These are phyloP conservation scores for Hyppa rectilinea DNA, from an alignment of 2,888 invertebrate genomes.

Conservation along the genomic window DNA sequence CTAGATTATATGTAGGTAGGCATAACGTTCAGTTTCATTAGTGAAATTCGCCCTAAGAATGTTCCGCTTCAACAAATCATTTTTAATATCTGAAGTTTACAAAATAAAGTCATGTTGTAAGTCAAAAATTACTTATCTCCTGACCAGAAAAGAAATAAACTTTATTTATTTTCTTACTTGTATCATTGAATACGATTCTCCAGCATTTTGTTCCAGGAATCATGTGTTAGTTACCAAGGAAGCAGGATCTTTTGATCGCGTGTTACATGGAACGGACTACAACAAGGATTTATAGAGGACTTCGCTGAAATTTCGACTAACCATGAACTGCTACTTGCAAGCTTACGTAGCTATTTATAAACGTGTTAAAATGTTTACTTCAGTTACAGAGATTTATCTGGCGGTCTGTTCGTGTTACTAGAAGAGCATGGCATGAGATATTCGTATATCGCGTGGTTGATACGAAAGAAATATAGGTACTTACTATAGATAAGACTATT, in stretches of 20 bases:
- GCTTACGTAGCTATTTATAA: conserved; percentile 41
- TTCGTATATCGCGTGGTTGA: conserved; percentile 1
- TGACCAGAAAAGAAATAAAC: neutral
- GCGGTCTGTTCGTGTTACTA: neutral
- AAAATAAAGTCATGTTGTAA: neutral
- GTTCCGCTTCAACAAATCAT: neutral
- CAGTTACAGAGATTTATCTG: conserved; percentile 25
- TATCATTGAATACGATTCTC: conserved; percentile 19
- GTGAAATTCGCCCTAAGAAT: too few relatives aligned
- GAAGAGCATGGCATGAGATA: neutral
- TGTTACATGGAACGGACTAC: conserved; percentile 48
- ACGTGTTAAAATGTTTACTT: conserved; percentile 32
- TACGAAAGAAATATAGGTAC: neutral
- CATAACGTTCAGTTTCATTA: too few relatives aligned
- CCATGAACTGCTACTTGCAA: conserved; percentile 17
- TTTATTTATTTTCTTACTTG: conserved; percentile 5
- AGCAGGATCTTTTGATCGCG: conserved; percentile 51
- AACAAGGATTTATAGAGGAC: conserved; percentile 41
- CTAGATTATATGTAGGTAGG: neutral
- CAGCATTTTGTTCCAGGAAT: conserved; percentile 34
- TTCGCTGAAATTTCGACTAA: conserved; percentile 54
- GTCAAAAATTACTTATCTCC: neutral
- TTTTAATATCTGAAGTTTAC: neutral
- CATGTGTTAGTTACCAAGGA: conserved; percentile 42
- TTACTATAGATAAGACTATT: neutral